Evolutionary conservation across 2,113 vertebrate genomes (phyloP).

Genomic region (Gymnocephalus cernua): DNA sequence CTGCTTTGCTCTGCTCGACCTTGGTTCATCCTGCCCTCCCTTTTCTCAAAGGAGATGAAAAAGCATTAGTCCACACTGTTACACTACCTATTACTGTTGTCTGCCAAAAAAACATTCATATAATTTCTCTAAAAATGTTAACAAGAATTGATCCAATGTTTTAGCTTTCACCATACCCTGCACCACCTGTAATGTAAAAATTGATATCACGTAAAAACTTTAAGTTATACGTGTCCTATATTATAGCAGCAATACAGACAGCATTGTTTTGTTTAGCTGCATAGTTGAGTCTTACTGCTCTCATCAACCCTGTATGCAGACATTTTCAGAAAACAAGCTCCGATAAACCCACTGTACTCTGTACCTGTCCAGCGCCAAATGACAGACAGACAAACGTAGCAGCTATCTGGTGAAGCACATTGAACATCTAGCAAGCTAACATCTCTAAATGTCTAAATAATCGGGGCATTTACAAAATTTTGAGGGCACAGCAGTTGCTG

Average conservation of each 20-base stretch:
- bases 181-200: background rate
- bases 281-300: background rate
- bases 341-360: background rate
- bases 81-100: background rate
- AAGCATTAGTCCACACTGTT: constrained; percentile 15
- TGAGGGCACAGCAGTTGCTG: too few species aligned
- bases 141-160: background rate
- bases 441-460: too few species aligned
- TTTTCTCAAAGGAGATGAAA: constrained; percentile 47
- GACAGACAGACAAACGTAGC: background rate
- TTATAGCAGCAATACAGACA: background rate
- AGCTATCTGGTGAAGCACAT: background rate
- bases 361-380: background rate
- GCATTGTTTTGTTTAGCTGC: background rate
- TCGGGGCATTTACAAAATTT: too few species aligned
- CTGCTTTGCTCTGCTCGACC: constrained; percentile 71
- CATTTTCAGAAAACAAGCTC: background rate
- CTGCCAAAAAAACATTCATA: constrained; percentile 9
- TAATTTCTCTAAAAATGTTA: background rate
- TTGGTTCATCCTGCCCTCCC: constrained; percentile 69
- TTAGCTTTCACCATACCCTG: background rate
- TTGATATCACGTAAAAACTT: background rate
- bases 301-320: background rate
- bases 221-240: background rate
- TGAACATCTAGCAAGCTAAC: background rate